phyloP scores from a whole-genome alignment of 2,888 invertebrate genomes.

The Cacoxenus indagator region DNA sequence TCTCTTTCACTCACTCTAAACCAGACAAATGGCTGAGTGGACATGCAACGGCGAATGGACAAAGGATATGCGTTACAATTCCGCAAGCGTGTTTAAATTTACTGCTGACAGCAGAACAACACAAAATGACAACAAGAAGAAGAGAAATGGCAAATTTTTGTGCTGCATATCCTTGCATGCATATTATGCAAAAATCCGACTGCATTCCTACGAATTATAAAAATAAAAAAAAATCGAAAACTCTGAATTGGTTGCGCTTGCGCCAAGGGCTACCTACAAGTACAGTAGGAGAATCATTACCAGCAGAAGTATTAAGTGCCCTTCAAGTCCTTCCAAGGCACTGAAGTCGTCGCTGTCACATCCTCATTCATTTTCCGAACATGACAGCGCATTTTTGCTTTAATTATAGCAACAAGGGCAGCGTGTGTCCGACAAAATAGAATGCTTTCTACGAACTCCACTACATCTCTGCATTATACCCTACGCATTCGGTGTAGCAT shows the following conservation, averaged over 20 bases:
- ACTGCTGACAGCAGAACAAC: constrained; percentile 10
- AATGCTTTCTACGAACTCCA: constrained; percentile 27
- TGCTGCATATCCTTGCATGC: neutral
- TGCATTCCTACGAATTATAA: constrained; percentile 27
- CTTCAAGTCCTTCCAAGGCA: neutral
- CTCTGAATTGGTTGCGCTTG: constrained; percentile 35
- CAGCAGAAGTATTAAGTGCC: neutral
- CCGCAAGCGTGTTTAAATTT: neutral
- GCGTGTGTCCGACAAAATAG: constrained; percentile 32
- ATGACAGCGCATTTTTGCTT: constrained; percentile 50
- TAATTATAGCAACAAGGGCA: constrained; percentile 52
- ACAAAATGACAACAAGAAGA: neutral
- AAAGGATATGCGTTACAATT: neutral
- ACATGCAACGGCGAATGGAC: constrained; percentile 6
- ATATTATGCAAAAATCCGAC: constrained; percentile 7
- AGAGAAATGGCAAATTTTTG: neutral
- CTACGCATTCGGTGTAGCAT: too few species aligned
- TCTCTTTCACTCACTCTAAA: neutral
- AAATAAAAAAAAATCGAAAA: constrained; percentile 35
- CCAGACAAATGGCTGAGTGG: constrained; percentile 11
- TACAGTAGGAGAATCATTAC: neutral
- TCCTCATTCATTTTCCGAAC: neutral
- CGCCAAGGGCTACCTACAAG: constrained; percentile 12
- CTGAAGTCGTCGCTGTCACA: neutral
- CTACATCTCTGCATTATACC: too few species aligned